These are phyloP conservation scores for Drosophila longiperda DNA, from an alignment of 2,888 invertebrate genomes.

Conservation along the genomic window DNA sequence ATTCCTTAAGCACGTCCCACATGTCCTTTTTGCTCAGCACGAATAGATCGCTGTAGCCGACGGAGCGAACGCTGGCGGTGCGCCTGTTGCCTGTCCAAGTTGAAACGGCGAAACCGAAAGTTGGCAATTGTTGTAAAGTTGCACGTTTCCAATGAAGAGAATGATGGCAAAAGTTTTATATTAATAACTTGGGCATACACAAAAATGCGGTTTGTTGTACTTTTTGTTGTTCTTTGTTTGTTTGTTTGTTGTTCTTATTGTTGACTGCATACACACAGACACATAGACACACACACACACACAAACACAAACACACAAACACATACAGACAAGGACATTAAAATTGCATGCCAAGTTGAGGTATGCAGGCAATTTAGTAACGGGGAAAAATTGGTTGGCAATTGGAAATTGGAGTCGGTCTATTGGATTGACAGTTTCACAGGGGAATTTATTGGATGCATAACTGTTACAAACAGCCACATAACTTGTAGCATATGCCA, in stretches of 20 bases:
- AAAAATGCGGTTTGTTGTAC: conserved; percentile 9
- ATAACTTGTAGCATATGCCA: conserved; percentile 1
- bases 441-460: conserved; percentile 41
- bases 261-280: conserved; percentile 25
- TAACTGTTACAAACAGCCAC: conserved; percentile 8
- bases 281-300: neutral
- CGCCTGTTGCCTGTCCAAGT: conserved; percentile 93
- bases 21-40: conserved; percentile 99
- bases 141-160: conserved; percentile 38
- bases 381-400: conserved; percentile 13
- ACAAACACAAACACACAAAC: conserved; percentile 18
- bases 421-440: conserved; percentile 38
- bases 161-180: conserved; percentile 50
- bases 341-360: conserved; percentile 72
- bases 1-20: conserved; percentile 99
- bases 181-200: conserved; percentile 42
- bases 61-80: conserved; percentile 98
- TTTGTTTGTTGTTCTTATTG: conserved; percentile 31
- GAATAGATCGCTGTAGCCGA: conserved; percentile 99
- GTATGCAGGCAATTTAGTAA: conserved; percentile 33
- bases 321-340: conserved; percentile 70
- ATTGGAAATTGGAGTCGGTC: conserved; percentile 31
- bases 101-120: conserved; percentile 13
- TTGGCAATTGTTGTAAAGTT: conserved; percentile 50
- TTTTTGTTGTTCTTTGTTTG: conserved; percentile 30